Base-by-base conservation (phyloP, 2,797 vertebrate species). In the Anguilla obscura region DNA sequence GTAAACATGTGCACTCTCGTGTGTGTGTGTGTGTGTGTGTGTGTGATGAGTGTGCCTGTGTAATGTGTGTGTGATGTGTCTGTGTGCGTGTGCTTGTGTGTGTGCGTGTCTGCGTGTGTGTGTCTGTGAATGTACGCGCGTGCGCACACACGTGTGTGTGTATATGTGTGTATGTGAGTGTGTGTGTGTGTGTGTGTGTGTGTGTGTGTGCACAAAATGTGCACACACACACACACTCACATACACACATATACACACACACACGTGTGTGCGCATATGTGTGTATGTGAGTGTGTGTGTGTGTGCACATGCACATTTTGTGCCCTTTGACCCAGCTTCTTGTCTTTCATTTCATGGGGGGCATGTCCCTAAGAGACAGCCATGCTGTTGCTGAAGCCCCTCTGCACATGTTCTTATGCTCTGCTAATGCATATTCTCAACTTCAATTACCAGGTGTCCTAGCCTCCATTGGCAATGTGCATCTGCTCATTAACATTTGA, bases 71-170 rank as follows among this genome's bases (percentile, higher is more conserved):
- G 52, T 88, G 79, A 36, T 36, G 36, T 36, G 36, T 36, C n/a
- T 60, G 33, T 56, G 40, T 84, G 45, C 80, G 33, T 86, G 33
- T 87, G 40, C n/a, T n/a, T 58, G 3, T 8, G 52, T 18, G 58
- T 86, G 54, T 69, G 40, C 80, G 36, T 50, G 52, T 88, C 63
- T 86, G 85, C 80, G 54, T 89, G 82, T 74, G 69, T 74, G 16
- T 33, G 50, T 58, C n/a, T 16, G 8, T 36, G 33, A 36, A 36
- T 36, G 33, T 36, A 1, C 33, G 60, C 88, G 36, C 56, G 54
- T 66, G 40, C 63, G 83, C 54, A 84, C 87, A 84, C 86, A 85
- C 84, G 85, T 63, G 52, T 27, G 14, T 54, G 27, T 80, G 83
- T 50, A 36, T 56, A 8, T 85, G 33, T 85, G 33, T 87, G 40